A percentile compares a stretch with the other conserved stretches of the same genome.
Evolutionary conservation across 2,888 invertebrate genomes (phyloP).

Genomic region (Mesoligia furuncula): DNA sequence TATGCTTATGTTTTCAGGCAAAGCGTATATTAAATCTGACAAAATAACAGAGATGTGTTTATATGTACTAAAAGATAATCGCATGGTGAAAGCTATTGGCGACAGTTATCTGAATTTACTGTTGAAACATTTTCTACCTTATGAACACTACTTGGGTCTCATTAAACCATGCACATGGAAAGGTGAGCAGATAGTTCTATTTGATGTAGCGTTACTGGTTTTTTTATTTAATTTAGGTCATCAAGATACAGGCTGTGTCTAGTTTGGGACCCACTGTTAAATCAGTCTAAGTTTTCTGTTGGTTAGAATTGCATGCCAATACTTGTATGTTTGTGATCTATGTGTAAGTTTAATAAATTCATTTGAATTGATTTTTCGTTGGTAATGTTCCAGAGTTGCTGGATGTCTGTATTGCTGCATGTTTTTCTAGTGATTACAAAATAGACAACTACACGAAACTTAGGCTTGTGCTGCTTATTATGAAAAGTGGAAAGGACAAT

Average conservation of each 20-base stretch:
- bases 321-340: not conserved
- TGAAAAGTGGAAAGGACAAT: conserved; percentile 83
- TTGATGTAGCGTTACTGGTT: not conserved
- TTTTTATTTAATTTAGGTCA: not conserved
- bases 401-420: conserved; percentile 77
- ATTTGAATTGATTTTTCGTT: conserved; percentile 8
- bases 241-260: not conserved
- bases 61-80: conserved; percentile 79
- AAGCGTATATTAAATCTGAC: conserved; percentile 82
- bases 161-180: conserved; percentile 90
- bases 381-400: conserved; percentile 77
- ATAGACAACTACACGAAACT: conserved; percentile 84
- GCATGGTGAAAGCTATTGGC: conserved; percentile 80
- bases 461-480: conserved; percentile 82
- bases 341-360: not conserved
- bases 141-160: conserved; percentile 86
- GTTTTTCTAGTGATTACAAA: conserved; percentile 74
- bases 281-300: not conserved
- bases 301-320: not conserved
- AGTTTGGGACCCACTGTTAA: not conserved
- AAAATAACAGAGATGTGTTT: conserved; percentile 81
- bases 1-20: conserved; percentile 70
- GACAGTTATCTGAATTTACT: conserved; percentile 90
- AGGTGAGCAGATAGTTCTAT: conserved; percentile 77
- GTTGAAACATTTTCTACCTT: conserved; percentile 88